Percentiles rank a stretch among this genome's conserved stretches.
phyloP scores from a whole-genome alignment of 2,797 vertebrate species.

The Enoplosus armatus region DNA sequence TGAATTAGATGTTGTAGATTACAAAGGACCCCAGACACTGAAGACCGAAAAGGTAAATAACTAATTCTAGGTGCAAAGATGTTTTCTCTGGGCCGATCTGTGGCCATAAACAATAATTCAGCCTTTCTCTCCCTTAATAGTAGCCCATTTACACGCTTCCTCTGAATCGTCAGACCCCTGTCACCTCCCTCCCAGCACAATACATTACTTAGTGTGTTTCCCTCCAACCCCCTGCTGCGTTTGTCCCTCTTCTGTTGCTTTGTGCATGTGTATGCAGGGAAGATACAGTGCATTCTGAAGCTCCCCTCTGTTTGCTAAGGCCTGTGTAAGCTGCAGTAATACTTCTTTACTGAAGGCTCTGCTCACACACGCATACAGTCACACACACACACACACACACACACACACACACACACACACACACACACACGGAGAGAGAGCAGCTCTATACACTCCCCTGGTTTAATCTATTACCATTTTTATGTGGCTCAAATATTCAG shows the following conservation, averaged over 20 bases:
- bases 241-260: constrained; percentile 64
- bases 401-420: constrained; percentile 16
- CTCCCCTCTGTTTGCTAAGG: constrained; percentile 62
- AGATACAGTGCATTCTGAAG: constrained; percentile 60
- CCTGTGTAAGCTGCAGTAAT: constrained; percentile 72
- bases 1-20: constrained; percentile 35
- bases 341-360: constrained; percentile 69
- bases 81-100: constrained; percentile 61
- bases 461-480: constrained; percentile 82
- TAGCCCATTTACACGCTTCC: constrained; percentile 62
- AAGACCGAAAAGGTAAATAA: constrained; percentile 54
- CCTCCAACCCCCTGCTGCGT: constrained; percentile 52
- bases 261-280: constrained; percentile 53
- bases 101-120: constrained; percentile 66
- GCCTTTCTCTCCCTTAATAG: constrained; percentile 62
- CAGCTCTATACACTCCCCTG: constrained; percentile 58
- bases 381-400: constrained; percentile 31
- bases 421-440: constrained; percentile 31
- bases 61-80: constrained; percentile 56
- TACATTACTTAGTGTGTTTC: constrained; percentile 66
- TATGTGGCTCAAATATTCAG: constrained; percentile 81
- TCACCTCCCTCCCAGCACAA: constrained; percentile 67
- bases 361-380: constrained; percentile 22
- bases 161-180: constrained; percentile 63
- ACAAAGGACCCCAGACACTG: constrained; percentile 5